Conservation (phyloP, 2,888 invertebrate genomes). For the Volucella inanis region DNA sequence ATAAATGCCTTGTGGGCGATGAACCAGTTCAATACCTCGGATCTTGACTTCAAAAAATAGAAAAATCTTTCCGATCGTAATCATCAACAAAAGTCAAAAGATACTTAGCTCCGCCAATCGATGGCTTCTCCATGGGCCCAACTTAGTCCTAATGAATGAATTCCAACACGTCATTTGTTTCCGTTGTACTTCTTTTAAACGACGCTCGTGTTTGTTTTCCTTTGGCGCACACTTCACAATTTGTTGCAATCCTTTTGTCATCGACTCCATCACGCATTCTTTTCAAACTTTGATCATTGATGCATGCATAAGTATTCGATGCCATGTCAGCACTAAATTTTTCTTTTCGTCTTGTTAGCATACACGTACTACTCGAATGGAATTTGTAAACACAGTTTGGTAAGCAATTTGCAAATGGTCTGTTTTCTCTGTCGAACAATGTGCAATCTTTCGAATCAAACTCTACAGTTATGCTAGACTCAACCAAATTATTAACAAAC, state of each 20-base stretch:
- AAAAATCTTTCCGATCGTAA: not conserved
- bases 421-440: no score
- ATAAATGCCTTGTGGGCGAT: slow-evolving; percentile 6
- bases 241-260: not conserved
- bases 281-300: slow-evolving; percentile 2
- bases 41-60: slow-evolving; percentile 17
- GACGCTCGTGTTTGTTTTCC: not conserved
- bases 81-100: slow-evolving; percentile 1
- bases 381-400: no score
- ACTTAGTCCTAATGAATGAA: slow-evolving; percentile 2
- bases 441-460: no score
- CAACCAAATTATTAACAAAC: no score
- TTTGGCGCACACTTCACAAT: not conserved
- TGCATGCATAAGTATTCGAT: not conserved
- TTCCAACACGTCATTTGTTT: not conserved
- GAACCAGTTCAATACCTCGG: not conserved
- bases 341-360: no score
- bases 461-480: no score
- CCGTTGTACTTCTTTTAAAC: not conserved
- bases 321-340: not conserved
- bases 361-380: no score
- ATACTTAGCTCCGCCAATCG: slow-evolving; percentile 1
- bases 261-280: slow-evolving; percentile 2
- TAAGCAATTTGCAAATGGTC: no score
- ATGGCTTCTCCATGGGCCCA: slow-evolving; percentile 17